Evolutionary conservation across 1,140 invertebrate genomes (phyloP), one percentile per base, ranked within the genome.

Genomic region (Manduca sexta): DNA sequence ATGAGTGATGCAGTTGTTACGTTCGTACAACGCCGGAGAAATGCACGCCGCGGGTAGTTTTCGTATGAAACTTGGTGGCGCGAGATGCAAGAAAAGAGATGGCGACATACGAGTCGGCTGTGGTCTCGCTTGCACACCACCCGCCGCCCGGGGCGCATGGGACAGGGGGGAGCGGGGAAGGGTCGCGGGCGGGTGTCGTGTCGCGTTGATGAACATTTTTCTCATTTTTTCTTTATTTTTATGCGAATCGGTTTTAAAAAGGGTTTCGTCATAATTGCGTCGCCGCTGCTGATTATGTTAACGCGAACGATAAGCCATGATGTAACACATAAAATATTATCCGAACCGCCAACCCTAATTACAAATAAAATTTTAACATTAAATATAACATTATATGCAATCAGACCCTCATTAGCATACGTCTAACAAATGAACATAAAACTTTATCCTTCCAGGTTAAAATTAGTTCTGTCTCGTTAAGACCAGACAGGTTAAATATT

Each of bases 191-290:
- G 49, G 55, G 74, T 60, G 72, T 74, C 68, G 77, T 84, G 81
- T 84, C 81, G 81, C 81, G 81, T 83, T 84, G 81, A 84, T 84
- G 81, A 84, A 82, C 79, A 84, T 81, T 84, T 83, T 83, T 84
- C 77, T 77, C 79, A 73, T 83, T 81, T 81, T 79, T 81, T 78
- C 74, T 74, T 81, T 81, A 76, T 82, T 84, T 81, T 83, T 74
- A 77, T 71, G 74, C 74, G 79, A 83, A 82, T 81, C 77, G 77
- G 80, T 85, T 84, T 85, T 85, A 85, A 84, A 56, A 64, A 85
- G 79, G 81, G 81, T 83, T 85, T 82, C 77, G 69, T 85, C 79
- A 85, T 85, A 85, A 83, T 85, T 82, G 77, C 82, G 68, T 73
- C 69, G 74, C 60, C 55, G 64, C 65, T 64, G 43, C 57, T 74